A percentile compares a stretch with the other conserved stretches of the same genome.
These are phyloP conservation scores for Liasis olivaceus DNA, from an alignment of 2,797 vertebrate species.

Conservation along the genomic window DNA sequence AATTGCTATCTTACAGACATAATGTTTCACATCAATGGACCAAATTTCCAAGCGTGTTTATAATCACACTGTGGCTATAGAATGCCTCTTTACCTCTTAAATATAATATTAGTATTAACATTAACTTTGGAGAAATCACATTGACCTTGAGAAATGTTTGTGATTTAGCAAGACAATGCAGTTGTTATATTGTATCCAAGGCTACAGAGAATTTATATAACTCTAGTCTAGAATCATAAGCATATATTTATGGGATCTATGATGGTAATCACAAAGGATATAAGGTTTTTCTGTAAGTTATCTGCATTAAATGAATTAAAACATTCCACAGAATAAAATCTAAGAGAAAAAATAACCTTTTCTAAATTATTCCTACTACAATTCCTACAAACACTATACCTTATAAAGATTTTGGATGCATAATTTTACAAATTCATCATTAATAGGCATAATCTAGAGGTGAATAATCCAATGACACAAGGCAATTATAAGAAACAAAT, in stretches of 20 bases:
- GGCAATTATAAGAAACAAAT: background rate
- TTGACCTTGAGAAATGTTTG: background rate
- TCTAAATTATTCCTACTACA: background rate
- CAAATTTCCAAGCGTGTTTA: background rate
- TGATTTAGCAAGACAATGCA: background rate
- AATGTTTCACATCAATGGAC: background rate
- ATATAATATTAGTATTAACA: background rate
- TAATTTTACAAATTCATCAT: background rate
- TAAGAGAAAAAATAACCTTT: constrained; percentile 1
- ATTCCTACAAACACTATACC: too few relatives aligned
- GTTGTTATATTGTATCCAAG: background rate
- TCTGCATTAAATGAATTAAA: background rate
- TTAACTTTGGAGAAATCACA: background rate
- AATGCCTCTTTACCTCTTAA: background rate
- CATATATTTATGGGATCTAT: background rate
- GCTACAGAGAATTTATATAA: background rate
- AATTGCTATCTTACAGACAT: background rate
- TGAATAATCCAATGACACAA: background rate
- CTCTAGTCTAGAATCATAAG: background rate
- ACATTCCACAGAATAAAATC: background rate
- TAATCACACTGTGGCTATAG: background rate
- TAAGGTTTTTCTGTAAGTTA: background rate
- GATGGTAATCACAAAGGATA: background rate
- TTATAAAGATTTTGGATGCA: background rate
- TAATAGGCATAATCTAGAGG: background rate